Conservation (phyloP, 1,140 invertebrate genomes). For the Diorhabda carinulata region DNA sequence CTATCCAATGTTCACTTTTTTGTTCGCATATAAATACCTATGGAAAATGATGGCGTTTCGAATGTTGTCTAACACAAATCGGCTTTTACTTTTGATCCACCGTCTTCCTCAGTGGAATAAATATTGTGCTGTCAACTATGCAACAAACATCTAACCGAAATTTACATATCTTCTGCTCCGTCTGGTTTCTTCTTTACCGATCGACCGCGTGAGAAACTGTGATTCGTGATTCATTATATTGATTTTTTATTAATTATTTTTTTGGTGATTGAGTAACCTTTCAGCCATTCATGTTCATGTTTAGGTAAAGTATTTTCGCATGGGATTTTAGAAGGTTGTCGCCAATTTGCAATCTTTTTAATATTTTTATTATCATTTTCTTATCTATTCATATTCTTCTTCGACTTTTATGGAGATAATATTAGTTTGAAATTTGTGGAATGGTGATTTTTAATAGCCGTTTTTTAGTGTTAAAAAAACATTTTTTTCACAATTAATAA, state of each 20-base stretch:
- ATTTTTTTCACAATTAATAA: no score
- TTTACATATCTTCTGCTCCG: constrained; percentile 14
- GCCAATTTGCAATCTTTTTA: background rate
- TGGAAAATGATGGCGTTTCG: constrained; percentile 7
- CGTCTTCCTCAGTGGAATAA: constrained; percentile 8
- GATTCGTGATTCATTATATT: constrained; percentile 1
- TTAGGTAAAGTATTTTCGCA: background rate
- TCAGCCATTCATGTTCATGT: background rate
- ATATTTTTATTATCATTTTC: no score
- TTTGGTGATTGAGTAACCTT: constrained; percentile 2
- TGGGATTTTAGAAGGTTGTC: background rate
- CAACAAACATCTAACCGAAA: constrained; percentile 6
- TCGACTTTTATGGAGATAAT: no score
- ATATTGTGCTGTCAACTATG: constrained; percentile 1
- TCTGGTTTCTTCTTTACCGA: background rate
- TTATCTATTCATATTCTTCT: no score
- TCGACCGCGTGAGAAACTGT: constrained; percentile 5
- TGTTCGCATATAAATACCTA: background rate
- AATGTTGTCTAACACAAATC: constrained; percentile 17
- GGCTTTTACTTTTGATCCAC: constrained; percentile 20
- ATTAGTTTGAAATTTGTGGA: no score
- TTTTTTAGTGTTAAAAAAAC: no score
- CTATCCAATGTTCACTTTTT: no score
- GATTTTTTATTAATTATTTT: constrained; percentile 3
- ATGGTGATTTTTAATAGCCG: no score